A percentile compares a stretch with the other conserved stretches of the same genome.
These are phyloP conservation scores for Eumeta japonica DNA, from an alignment of 1,140 invertebrate species.

Conservation along the genomic window DNA sequence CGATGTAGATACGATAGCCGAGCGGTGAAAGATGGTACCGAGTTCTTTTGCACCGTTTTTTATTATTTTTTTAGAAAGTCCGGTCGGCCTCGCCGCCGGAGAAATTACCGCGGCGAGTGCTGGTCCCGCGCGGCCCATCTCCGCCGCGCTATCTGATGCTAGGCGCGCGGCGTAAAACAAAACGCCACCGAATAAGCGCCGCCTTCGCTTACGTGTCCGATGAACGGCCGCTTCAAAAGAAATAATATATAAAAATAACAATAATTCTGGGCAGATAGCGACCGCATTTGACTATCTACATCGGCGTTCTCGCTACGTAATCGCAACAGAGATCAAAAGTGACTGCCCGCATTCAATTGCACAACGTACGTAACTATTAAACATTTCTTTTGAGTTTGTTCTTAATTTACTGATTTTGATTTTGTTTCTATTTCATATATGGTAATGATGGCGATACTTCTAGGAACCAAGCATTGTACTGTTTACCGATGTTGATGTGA, in stretches of 20 bases:
- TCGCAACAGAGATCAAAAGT: too few relatives aligned
- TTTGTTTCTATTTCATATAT: too few relatives aligned
- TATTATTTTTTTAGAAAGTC: conserved; percentile 56
- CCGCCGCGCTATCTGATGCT: conserved; percentile 45
- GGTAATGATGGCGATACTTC: too few relatives aligned
- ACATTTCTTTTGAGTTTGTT: too few relatives aligned
- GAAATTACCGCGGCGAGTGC: conserved; percentile 49
- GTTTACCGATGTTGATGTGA: too few relatives aligned
- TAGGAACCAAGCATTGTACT: too few relatives aligned
- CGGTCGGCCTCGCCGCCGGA: conserved; percentile 41
- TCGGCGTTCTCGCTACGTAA: too few relatives aligned
- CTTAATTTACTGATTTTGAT: too few relatives aligned
- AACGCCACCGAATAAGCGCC: background rate
- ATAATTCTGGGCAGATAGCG: background rate
- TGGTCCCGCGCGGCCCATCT: conserved; percentile 41
- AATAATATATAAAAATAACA: background rate
- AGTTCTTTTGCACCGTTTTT: conserved; percentile 49
- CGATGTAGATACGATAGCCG: conserved; percentile 41
- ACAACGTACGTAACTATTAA: too few relatives aligned
- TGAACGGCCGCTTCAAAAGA: background rate
- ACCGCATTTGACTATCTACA: background rate
- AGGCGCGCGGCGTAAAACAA: too few relatives aligned
- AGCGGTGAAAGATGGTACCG: conserved; percentile 52
- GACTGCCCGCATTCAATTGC: too few relatives aligned
- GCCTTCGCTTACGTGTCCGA: background rate